A percentile compares a stretch with the other conserved stretches of the same genome.
phyloP scores from a whole-genome alignment of 2,113 vertebrate genomes.

The Oenanthe oenanthe region DNA sequence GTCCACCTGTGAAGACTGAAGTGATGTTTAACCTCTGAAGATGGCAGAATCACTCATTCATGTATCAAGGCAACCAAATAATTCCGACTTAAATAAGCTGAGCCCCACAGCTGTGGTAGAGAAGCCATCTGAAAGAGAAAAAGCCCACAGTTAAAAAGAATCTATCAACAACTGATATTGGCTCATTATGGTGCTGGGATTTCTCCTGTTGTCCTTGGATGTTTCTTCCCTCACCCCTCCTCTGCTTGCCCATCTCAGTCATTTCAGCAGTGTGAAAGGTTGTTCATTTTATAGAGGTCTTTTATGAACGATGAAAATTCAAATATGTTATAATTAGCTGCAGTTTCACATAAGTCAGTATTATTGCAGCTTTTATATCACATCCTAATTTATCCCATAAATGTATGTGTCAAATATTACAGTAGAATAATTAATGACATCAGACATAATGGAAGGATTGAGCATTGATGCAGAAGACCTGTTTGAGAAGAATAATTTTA shows the following conservation, averaged over 20 bases:
- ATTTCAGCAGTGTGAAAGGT: neutral
- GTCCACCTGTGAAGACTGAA: neutral
- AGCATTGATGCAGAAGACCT: neutral
- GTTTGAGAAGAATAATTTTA: neutral
- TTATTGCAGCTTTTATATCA: constrained; percentile 21
- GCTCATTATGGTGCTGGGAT: neutral
- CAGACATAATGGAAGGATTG: neutral
- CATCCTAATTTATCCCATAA: neutral
- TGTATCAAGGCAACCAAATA: neutral
- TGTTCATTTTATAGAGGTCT: neutral
- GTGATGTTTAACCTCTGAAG: neutral
- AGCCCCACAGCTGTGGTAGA: neutral
- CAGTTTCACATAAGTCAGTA: neutral
- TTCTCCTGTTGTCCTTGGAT: neutral
- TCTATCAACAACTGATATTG: neutral
- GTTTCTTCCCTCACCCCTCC: neutral
- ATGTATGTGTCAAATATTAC: neutral
- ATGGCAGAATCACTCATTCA: neutral
- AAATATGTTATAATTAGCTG: constrained; percentile 22
- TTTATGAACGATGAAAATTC: constrained; percentile 20
- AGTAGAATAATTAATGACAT: neutral
- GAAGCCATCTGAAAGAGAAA: neutral
- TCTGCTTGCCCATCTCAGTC: neutral
- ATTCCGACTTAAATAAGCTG: neutral
- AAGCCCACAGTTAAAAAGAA: neutral